Evolutionary conservation across 2,888 invertebrate genomes (phyloP), one percentile per base, ranked within the genome.

Genomic region (Mythimna vitellina): DNA sequence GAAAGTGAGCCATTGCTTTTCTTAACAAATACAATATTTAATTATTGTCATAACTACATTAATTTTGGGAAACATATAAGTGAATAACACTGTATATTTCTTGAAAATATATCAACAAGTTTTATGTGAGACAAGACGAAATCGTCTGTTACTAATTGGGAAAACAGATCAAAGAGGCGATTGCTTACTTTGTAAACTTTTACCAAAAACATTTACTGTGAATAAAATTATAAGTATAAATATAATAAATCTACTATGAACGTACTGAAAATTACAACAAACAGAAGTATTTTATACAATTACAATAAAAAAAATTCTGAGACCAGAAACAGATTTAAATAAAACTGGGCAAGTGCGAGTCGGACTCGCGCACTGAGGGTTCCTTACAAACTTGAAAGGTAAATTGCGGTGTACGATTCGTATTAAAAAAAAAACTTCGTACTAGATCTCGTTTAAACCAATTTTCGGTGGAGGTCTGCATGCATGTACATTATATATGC

Each of bases 141-240:
- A 42, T 25, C 49, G 17, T 53, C 38, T 53, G 12, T 70, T 46
- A 51, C 17, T 76, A 42, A 61, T 56, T 67, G 38, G 29, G 35
- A 57, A 42, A 42, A 63, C 10, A 63, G 14, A 53, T 63, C 25
- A 65, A 65, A 60, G 6, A 54, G 42, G 14, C 8, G n/a, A 53
- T 35, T 65, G 20, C 14, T 54, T 46, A n/a, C 20, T 12, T 42
- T n/a, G 17, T 42, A 32, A 60, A 46, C 3, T 32, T 25, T 42
- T 54, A 8, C 60, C 6, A 29, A 46, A 35, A 74, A 53, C 5
- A 7, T 56, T 14, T 1, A 5, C 12, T 73, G 20, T n/a, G 0
- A 17, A 54, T 53, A 10, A 25, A 25, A 54, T 6, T 17, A 49
- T 20, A 42, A 7, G 10, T 38, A 38, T 12, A 38, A 42, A 8